Evolutionary conservation across 1,140 invertebrate genomes (phyloP).

Genomic region (Drosophila ironensis): DNA sequence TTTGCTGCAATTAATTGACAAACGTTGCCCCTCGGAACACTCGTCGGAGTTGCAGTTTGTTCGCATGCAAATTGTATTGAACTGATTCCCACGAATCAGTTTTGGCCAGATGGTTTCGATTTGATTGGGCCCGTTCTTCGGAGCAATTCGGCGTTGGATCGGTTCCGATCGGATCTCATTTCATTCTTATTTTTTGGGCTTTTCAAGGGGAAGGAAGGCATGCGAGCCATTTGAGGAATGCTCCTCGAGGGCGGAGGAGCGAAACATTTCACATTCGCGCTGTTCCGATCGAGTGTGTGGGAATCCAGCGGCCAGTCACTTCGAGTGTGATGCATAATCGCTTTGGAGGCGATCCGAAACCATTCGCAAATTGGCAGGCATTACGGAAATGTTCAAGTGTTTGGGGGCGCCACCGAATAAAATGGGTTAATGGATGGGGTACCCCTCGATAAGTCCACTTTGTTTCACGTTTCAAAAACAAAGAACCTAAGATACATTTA

Average conservation of each 20-base stretch:
- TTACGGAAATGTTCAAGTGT: background rate
- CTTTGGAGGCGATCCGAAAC: constrained; percentile 30
- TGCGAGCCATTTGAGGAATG: constrained; percentile 76
- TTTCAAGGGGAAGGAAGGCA: constrained; percentile 37
- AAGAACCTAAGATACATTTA: constrained; percentile 27
- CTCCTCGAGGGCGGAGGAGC: constrained; percentile 1
- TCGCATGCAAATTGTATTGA: constrained; percentile 76
- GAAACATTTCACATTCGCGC: constrained; percentile 49
- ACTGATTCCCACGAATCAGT: constrained; percentile 74
- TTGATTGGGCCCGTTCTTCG: constrained; percentile 57
- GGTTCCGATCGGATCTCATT: constrained; percentile 43
- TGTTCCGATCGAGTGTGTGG: constrained; percentile 25
- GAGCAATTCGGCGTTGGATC: constrained; percentile 20
- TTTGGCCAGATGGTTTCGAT: constrained; percentile 74
- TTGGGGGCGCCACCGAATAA: constrained; percentile 15
- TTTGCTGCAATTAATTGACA: constrained; percentile 77
- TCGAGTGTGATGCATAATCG: constrained; percentile 43
- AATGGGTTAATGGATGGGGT: background rate
- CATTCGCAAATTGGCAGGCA: constrained; percentile 42
- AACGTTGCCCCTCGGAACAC: constrained; percentile 47
- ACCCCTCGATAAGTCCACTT: background rate
- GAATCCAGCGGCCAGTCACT: constrained; percentile 10
- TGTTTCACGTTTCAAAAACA: no score
- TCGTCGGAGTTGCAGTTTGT: constrained; percentile 3
- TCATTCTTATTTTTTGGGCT: constrained; percentile 7